A percentile compares a stretch with the other conserved stretches of the same genome.
Conservation (phyloP, 2,888 invertebrate species). For the Microchrysa polita region DNA sequence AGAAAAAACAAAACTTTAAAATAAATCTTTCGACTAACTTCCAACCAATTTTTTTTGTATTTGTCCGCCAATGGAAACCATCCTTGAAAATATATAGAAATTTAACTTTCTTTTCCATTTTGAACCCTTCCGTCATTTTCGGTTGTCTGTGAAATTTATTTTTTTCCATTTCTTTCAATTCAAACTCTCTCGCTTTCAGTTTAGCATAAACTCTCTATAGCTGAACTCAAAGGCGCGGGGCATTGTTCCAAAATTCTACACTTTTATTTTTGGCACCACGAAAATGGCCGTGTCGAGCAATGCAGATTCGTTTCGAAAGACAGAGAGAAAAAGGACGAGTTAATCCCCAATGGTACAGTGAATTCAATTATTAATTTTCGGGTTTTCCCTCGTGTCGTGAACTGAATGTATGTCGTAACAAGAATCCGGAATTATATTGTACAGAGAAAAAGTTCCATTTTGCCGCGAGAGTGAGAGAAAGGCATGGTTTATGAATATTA, state of each 20-base stretch:
- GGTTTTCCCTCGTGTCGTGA: constrained; percentile 25
- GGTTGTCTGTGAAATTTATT: too few relatives aligned
- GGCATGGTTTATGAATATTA: constrained; percentile 33
- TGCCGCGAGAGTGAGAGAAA: background rate
- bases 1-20: too few relatives aligned
- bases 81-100: too few relatives aligned
- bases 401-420: constrained; percentile 25
- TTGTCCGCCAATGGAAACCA: too few relatives aligned
- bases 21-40: too few relatives aligned
- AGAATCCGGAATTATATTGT: constrained; percentile 7
- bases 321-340: constrained; percentile 1
- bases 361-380: constrained; percentile 37
- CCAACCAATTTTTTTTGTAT: too few relatives aligned
- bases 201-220: too few relatives aligned
- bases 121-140: too few relatives aligned
- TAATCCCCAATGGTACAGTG: constrained; percentile 7
- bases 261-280: constrained; percentile 2
- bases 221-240: too few relatives aligned
- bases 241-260: constrained; percentile 7
- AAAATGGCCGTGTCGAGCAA: background rate
- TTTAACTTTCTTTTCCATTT: too few relatives aligned
- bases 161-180: too few relatives aligned
- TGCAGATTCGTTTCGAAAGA: background rate
- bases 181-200: too few relatives aligned
- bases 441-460: background rate